phyloP scores from a whole-genome alignment of 2,797 vertebrate species.

The Columba guinea region DNA sequence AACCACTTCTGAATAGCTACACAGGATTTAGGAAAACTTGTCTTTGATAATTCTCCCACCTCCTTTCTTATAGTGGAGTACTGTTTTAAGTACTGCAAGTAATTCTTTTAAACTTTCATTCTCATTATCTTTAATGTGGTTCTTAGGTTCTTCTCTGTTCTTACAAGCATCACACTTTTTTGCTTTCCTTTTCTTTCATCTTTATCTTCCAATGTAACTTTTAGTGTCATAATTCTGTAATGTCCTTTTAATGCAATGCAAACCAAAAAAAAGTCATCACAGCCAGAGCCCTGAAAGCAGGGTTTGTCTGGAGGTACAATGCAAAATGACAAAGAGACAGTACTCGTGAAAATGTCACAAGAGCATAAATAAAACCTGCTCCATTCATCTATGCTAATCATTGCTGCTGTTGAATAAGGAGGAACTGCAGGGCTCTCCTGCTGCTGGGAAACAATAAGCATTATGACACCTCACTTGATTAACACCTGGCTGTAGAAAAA shows the following conservation, averaged over 20 bases:
- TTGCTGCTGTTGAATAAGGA: not conserved
- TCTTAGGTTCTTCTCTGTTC: not conserved
- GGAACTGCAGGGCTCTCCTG: not conserved
- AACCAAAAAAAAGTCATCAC: slow-evolving; percentile 15
- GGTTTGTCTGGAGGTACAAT: not conserved
- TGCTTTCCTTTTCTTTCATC: not conserved
- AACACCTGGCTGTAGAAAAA: not conserved
- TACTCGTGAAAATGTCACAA: not conserved
- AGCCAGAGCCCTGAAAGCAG: not conserved
- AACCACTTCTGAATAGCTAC: slow-evolving; percentile 40
- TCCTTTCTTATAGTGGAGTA: not conserved
- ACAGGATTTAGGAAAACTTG: not conserved
- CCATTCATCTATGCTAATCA: not conserved
- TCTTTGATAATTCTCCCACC: not conserved
- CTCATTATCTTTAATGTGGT: not conserved
- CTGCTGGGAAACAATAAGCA: not conserved
- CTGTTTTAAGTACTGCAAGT: not conserved
- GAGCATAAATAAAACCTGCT: not conserved
- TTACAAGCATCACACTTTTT: not conserved
- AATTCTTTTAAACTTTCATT: not conserved
- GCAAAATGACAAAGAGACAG: not conserved
- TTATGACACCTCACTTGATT: not conserved
- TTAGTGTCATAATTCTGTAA: not conserved
- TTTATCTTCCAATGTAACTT: not conserved
- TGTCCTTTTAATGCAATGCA: not conserved